Evolutionary conservation across 2,797 vertebrate species (phyloP), one percentile per base, ranked within the genome.

Genomic region (Takifugu rubripes): DNA sequence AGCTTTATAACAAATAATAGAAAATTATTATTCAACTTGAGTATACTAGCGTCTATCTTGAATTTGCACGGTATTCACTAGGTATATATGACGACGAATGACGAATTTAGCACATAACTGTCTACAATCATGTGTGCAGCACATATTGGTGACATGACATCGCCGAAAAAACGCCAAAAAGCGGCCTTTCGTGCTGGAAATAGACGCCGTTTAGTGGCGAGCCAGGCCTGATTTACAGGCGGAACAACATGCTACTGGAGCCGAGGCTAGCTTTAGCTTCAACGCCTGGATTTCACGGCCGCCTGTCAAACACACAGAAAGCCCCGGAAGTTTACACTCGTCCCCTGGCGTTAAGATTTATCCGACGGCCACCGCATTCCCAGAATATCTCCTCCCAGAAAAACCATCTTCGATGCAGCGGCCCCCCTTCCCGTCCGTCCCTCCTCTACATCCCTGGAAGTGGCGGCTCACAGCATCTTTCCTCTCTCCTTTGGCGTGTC

Each of bases 381-480:
- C 70, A 25, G 84, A 69, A 75, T 77, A 77, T 74, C 56, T 79
- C 72, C 72, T 33, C 70, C 75, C 75, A 68, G 74, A 79, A 81
- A 82, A 82, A 82, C 70, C 89, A 88, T 87, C 81, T 84, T 78
- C 70, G 72, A 65, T 70, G 80, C 70, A 67, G 81, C 56, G 11
- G 15, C 55, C 55, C 48, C 36, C 49, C 17, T 45, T 50, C 52
- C 63, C 44, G 12, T 40, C 71, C 42, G 49, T 40, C 61, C 54
- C 70, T 69, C 73, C 72, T 68, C 86, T 83, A 84, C 80, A 79
- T 91, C 91, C 75, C 92, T 75, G 90, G 90, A 67, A 91, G 92
- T 86, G 86, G 91, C 84, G 90, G 89, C 65, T 93, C 93, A 77
- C 88, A 93, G 88, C 93, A 93, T 92, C 92, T 90, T 61, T 87